Conservation (phyloP, 2,113 vertebrate species). For the Helogale parvula region DNA sequence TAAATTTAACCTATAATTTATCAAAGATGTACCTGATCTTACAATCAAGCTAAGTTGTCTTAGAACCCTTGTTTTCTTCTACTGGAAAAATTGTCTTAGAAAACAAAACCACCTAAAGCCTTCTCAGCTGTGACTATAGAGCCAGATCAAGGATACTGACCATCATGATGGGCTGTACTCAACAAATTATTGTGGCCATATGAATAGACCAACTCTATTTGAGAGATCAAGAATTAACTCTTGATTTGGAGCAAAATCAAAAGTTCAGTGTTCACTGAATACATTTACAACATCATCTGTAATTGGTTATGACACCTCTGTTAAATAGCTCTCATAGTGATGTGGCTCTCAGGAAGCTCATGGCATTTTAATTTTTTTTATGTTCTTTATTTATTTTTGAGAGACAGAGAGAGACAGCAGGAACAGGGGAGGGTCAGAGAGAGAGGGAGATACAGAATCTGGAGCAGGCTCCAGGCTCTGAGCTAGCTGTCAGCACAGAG, state of each 20-base stretch:
- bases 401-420: too few species aligned
- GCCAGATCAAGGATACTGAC: not conserved
- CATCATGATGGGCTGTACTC: not conserved
- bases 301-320: not conserved
- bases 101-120: not conserved
- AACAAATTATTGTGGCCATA: not conserved
- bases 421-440: too few species aligned
- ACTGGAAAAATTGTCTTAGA: not conserved
- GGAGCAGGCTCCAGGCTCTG: too few species aligned
- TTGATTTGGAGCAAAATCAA: not conserved
- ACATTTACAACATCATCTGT: not conserved
- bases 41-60: not conserved
- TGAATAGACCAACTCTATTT: not conserved
- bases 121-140: not conserved
- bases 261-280: not conserved
- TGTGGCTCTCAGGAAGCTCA: not conserved
- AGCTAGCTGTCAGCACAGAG: too few species aligned
- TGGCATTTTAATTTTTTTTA: not conserved
- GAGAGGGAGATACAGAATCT: too few species aligned
- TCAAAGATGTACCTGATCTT: not conserved
- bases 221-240: not conserved
- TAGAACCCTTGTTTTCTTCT: conserved; percentile 6
- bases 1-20: not conserved
- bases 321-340: not conserved
- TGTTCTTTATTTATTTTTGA: too few species aligned